These are phyloP conservation scores for Elephantulus edwardii DNA, from an alignment of 2,113 vertebrate species.

Conservation along the genomic window DNA sequence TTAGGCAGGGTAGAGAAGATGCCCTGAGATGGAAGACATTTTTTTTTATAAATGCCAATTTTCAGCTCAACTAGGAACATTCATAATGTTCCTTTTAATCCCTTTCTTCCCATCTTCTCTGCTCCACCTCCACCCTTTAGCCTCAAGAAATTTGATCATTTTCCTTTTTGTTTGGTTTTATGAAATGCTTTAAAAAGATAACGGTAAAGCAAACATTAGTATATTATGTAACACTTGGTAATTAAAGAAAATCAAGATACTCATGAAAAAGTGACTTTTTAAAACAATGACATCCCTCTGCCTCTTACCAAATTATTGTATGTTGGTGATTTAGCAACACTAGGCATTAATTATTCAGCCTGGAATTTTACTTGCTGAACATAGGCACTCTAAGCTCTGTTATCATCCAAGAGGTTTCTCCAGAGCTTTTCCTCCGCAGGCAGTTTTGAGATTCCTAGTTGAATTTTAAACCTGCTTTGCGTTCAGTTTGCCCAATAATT, in stretches of 20 bases:
- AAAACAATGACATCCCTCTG: neutral
- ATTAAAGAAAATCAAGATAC: neutral
- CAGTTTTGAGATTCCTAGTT: neutral
- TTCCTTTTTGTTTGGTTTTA: slow-evolving; percentile 26
- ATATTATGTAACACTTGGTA: neutral
- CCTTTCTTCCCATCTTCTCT: neutral
- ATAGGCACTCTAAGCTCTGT: neutral
- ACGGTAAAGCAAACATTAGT: neutral
- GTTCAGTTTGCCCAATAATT: neutral
- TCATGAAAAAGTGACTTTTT: neutral
- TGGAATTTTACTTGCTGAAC: neutral
- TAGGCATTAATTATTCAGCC: neutral
- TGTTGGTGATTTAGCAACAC: neutral
- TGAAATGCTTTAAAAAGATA: neutral
- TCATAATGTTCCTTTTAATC: neutral
- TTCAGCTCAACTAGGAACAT: slow-evolving; percentile 34
- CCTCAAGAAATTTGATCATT: neutral
- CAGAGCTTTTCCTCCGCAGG: neutral
- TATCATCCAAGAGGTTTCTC: neutral
- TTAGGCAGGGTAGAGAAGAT: slow-evolving; percentile 6
- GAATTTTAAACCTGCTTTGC: neutral
- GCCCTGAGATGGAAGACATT: neutral
- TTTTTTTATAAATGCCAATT: slow-evolving; percentile 36
- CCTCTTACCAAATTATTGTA: neutral
- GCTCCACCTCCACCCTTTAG: neutral